phyloP scores from a whole-genome alignment of 2,888 invertebrate species.

The Metallyticus violacea region DNA sequence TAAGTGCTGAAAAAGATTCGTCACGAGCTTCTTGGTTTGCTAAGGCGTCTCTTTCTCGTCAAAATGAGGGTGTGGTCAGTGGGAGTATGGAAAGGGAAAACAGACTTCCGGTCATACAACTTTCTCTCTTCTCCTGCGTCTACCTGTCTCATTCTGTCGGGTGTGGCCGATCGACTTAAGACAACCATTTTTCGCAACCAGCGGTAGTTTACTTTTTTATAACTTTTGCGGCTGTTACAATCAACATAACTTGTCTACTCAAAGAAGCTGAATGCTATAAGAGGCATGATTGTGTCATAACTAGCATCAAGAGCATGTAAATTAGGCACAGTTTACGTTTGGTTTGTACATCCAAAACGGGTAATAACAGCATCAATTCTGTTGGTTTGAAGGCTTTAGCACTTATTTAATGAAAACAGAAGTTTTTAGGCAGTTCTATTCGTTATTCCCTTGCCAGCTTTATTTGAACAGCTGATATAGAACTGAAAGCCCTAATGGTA shows the following conservation, averaged over 20 bases:
- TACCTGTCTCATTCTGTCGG: not conserved
- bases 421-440: too few relatives aligned
- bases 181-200: not conserved
- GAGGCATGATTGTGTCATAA: not conserved
- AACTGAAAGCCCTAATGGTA: too few relatives aligned
- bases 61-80: not conserved
- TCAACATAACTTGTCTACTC: not conserved
- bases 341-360: too few relatives aligned
- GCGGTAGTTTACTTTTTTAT: not conserved
- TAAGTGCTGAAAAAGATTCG: not conserved
- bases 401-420: too few relatives aligned
- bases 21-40: not conserved
- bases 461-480: too few relatives aligned
- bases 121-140: not conserved
- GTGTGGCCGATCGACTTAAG: slow-evolving; percentile 6
- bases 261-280: not conserved
- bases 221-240: not conserved
- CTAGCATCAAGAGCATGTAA: not conserved
- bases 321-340: too few relatives aligned
- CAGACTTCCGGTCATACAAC: slow-evolving; percentile 11
- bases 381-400: too few relatives aligned
- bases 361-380: too few relatives aligned
- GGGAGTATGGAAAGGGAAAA: not conserved
- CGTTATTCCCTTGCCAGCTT: too few relatives aligned
- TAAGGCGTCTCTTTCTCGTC: not conserved